These are phyloP conservation scores for Tineola bisselliella DNA, from an alignment of 2,888 invertebrate species.

Conservation along the genomic window DNA sequence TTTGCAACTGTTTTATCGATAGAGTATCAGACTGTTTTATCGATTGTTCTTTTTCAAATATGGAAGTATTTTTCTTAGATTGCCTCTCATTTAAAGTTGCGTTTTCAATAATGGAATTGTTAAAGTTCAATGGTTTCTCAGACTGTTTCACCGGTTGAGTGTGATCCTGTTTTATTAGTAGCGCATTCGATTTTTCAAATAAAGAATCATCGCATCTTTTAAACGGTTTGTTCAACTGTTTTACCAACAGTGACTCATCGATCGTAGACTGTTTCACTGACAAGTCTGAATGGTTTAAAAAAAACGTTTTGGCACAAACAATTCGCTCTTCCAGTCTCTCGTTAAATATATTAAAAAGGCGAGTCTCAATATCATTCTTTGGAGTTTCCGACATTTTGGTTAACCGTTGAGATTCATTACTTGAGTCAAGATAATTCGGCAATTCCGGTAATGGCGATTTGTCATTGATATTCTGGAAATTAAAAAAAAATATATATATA, in stretches of 20 bases:
- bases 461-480: conserved; percentile 7
- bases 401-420: background rate
- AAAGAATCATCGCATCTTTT: background rate
- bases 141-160: too few relatives aligned
- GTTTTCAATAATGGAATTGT: too few relatives aligned
- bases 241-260: background rate
- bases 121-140: too few relatives aligned
- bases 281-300: conserved; percentile 23
- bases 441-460: background rate
- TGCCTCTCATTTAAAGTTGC: too few relatives aligned
- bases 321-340: conserved; percentile 27
- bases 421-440: background rate
- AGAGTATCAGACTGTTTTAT: background rate
- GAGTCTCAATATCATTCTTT: background rate
- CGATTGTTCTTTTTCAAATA: background rate
- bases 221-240: background rate
- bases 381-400: background rate
- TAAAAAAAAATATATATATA: background rate
- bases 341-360: background rate
- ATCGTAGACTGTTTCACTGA: background rate
- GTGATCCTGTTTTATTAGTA: too few relatives aligned
- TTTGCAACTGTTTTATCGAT: background rate
- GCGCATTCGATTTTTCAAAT: background rate
- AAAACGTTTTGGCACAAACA: conserved; percentile 52
- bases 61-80: too few relatives aligned